These are phyloP conservation scores for Galendromus occidentalis DNA, from an alignment of 1,140 invertebrate species.

Conservation along the genomic window DNA sequence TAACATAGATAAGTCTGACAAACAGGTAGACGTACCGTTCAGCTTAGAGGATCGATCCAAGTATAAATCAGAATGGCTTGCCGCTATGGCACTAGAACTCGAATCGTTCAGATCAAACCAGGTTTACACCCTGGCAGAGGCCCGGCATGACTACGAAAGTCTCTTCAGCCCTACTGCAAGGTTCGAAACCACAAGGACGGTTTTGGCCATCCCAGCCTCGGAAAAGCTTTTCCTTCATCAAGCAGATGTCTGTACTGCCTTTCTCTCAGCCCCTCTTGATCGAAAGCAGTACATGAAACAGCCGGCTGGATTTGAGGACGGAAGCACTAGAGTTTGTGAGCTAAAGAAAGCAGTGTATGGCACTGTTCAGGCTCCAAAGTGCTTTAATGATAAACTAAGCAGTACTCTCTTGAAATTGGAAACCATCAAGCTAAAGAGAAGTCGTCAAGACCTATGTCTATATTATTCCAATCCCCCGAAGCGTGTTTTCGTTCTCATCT, in stretches of 20 bases:
- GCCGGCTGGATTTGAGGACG: slow-evolving; percentile 20
- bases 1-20: too few species aligned
- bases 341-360: slow-evolving; percentile 21
- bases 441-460: neutral
- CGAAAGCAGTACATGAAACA: slow-evolving; percentile 27
- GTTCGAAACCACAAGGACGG: neutral
- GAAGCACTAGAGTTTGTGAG: neutral
- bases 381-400: neutral
- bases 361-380: slow-evolving; percentile 18
- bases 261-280: slow-evolving; percentile 25
- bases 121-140: too few species aligned
- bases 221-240: slow-evolving; percentile 20
- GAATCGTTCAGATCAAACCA: neutral
- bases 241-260: slow-evolving; percentile 23
- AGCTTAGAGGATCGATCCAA: too few species aligned
- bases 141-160: too few species aligned
- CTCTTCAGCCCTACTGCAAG: neutral
- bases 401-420: neutral
- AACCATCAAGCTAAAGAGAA: neutral
- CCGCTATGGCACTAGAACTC: too few species aligned
- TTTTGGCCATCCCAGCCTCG: neutral
- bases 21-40: too few species aligned
- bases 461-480: neutral
- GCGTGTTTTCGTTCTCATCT: neutral
- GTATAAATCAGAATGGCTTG: too few species aligned